phyloP scores from a whole-genome alignment of 2,113 vertebrate genomes.

The Psettodes erumei region DNA sequence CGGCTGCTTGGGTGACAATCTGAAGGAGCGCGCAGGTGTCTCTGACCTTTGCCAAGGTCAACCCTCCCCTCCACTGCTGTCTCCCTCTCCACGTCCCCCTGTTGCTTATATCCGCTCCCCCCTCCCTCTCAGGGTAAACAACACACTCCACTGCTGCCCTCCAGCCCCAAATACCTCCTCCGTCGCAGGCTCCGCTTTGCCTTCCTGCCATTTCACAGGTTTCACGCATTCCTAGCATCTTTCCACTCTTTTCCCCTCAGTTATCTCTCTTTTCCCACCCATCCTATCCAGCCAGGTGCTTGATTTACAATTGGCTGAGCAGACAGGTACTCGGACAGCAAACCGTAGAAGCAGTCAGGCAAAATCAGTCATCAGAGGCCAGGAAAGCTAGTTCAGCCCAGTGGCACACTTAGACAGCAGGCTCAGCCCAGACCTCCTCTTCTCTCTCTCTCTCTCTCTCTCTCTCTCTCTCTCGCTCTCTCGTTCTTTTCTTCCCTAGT shows the following conservation, averaged over 20 bases:
- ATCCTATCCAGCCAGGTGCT: background rate
- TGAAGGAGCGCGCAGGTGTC: slow-evolving; percentile 82
- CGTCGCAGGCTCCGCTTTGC: slow-evolving; percentile 30
- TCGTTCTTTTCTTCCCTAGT: slow-evolving; percentile 61
- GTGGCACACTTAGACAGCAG: slow-evolving; percentile 63
- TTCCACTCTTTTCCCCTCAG: slow-evolving; percentile 6
- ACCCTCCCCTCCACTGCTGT: slow-evolving; percentile 60
- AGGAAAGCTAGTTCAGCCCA: slow-evolving; percentile 50
- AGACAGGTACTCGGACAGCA: slow-evolving; percentile 36
- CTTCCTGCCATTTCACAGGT: slow-evolving; percentile 20
- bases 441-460: slow-evolving; percentile 44
- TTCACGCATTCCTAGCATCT: slow-evolving; percentile 2
- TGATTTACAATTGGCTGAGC: background rate
- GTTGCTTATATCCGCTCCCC: slow-evolving; percentile 44
- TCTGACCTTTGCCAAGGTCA: slow-evolving; percentile 87
- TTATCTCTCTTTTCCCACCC: background rate
- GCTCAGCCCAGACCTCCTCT: slow-evolving; percentile 53
- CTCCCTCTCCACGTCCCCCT: slow-evolving; percentile 37
- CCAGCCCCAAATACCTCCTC: slow-evolving; percentile 37
- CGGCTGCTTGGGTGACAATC: slow-evolving; percentile 83
- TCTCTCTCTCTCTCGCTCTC: slow-evolving; percentile 33
- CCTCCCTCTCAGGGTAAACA: slow-evolving; percentile 57
- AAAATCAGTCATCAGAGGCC: slow-evolving; percentile 45
- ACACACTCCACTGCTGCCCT: slow-evolving; percentile 27
- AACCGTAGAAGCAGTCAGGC: slow-evolving; percentile 38